Conservation (phyloP, 1,140 invertebrate species). For the Cyphomyrmex costatus region DNA sequence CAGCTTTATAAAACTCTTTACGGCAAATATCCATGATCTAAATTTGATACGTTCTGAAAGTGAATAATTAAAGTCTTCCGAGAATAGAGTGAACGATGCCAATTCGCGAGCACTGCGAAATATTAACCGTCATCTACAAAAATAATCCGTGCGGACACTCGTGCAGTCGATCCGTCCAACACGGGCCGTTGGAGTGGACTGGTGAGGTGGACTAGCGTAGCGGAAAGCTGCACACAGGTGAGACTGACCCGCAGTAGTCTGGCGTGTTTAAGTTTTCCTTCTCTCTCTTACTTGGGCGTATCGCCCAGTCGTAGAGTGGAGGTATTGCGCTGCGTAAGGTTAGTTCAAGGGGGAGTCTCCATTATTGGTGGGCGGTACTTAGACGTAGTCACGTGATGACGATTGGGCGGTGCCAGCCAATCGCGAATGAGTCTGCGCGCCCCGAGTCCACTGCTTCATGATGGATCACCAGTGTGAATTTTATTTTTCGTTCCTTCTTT, state of each 20-base stretch:
- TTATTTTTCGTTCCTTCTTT: slow-evolving; percentile 84
- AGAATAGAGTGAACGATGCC: not conserved
- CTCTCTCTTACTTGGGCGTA: slow-evolving; percentile 45
- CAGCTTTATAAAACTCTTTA: slow-evolving; percentile 12
- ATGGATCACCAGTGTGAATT: slow-evolving; percentile 85
- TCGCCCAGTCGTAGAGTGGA: slow-evolving; percentile 36
- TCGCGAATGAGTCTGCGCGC: slow-evolving; percentile 75
- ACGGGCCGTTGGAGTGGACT: slow-evolving; percentile 79
- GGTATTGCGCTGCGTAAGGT: slow-evolving; percentile 59
- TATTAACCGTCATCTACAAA: slow-evolving; percentile 38
- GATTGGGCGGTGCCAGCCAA: slow-evolving; percentile 83
- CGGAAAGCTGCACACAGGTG: slow-evolving; percentile 81
- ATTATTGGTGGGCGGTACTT: slow-evolving; percentile 67
- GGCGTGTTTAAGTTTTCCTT: slow-evolving; percentile 70
- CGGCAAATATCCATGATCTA: not conserved
- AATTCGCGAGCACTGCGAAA: slow-evolving; percentile 4
- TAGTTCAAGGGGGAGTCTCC: slow-evolving; percentile 66
- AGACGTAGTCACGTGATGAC: slow-evolving; percentile 79
- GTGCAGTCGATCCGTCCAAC: slow-evolving; percentile 72
- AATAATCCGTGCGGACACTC: slow-evolving; percentile 45
- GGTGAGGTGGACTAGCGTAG: slow-evolving; percentile 75
- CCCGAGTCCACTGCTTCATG: slow-evolving; percentile 82
- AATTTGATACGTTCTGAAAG: slow-evolving; percentile 4
- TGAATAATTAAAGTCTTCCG: not conserved
- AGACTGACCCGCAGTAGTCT: slow-evolving; percentile 77